phyloP scores from a whole-genome alignment of 2,888 invertebrate genomes.

The Priocnemis perturbator region DNA sequence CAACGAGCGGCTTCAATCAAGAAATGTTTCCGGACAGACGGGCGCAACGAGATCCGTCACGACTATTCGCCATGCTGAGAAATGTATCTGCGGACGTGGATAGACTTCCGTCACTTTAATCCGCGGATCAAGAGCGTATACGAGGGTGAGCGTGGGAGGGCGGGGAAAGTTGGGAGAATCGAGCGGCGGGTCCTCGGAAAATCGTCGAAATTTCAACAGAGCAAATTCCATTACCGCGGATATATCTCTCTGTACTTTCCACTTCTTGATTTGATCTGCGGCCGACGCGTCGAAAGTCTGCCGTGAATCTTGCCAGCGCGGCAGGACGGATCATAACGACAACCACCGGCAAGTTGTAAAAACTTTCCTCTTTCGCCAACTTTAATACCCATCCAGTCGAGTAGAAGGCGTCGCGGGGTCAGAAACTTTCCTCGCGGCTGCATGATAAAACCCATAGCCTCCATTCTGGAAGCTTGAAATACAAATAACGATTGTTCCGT shows the following conservation, averaged over 20 bases:
- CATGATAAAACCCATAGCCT: slow-evolving; percentile 24
- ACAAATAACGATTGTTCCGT: slow-evolving; percentile 25
- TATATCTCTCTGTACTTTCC: slow-evolving; percentile 19
- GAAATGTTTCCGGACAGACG: not conserved
- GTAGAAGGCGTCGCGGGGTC: slow-evolving; percentile 15
- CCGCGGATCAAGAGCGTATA: not conserved
- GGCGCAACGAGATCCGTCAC: not conserved
- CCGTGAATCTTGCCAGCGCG: slow-evolving; percentile 29
- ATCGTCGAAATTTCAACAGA: slow-evolving; percentile 33
- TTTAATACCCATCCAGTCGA: slow-evolving; percentile 31
- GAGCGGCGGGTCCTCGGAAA: slow-evolving; percentile 4
- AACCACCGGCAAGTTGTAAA: slow-evolving; percentile 37
- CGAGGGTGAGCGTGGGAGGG: not conserved
- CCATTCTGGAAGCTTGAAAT: slow-evolving; percentile 3
- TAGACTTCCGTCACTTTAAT: slow-evolving; percentile 7
- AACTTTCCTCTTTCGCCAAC: slow-evolving; percentile 37
- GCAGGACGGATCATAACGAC: slow-evolving; percentile 36
- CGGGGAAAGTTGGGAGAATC: not conserved
- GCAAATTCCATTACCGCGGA: slow-evolving; percentile 39
- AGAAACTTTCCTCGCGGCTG: slow-evolving; percentile 29
- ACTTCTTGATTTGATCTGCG: slow-evolving; percentile 32
- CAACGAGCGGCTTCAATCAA: no score
- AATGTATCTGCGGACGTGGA: not conserved
- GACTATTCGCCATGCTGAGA: not conserved
- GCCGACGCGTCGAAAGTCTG: slow-evolving; percentile 36